Percentiles rank a stretch among this genome's conserved stretches.
phyloP scores from a whole-genome alignment of 2,113 vertebrate species.

The Alethe diademata region DNA sequence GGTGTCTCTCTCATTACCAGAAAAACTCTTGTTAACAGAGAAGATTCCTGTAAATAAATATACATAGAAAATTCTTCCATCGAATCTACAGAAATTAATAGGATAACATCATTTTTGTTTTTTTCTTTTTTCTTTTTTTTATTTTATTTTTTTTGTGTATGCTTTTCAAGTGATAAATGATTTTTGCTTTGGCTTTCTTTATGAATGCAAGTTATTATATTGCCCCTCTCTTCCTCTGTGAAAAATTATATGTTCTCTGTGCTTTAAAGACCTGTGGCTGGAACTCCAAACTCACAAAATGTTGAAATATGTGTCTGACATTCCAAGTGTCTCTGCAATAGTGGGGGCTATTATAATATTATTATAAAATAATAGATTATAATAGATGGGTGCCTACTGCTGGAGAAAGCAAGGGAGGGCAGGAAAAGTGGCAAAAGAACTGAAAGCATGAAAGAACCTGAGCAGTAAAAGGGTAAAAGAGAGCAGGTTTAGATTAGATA shows the following conservation, averaged over 20 bases:
- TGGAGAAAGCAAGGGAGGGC: background rate
- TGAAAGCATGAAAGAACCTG: background rate
- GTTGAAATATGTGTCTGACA: background rate
- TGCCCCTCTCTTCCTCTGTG: background rate
- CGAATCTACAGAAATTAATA: background rate
- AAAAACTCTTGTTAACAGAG: background rate
- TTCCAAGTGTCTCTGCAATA: background rate
- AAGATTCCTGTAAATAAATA: slow-evolving; percentile 7
- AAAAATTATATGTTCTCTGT: background rate
- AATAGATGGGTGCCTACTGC: background rate
- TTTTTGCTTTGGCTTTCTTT: background rate
- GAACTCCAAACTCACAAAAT: background rate
- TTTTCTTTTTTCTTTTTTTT: background rate
- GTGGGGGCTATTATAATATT: background rate
- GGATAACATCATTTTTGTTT: too few species aligned
- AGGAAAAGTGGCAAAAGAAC: background rate
- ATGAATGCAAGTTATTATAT: background rate
- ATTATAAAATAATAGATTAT: too few species aligned
- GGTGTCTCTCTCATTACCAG: background rate
- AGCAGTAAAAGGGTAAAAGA: background rate
- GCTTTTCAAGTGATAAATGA: background rate
- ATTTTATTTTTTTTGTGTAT: background rate
- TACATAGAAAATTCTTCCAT: background rate
- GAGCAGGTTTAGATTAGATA: background rate
- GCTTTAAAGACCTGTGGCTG: background rate